Conservation (phyloP, 2,113 vertebrate genomes). For the Dasyprocta punctata region DNA sequence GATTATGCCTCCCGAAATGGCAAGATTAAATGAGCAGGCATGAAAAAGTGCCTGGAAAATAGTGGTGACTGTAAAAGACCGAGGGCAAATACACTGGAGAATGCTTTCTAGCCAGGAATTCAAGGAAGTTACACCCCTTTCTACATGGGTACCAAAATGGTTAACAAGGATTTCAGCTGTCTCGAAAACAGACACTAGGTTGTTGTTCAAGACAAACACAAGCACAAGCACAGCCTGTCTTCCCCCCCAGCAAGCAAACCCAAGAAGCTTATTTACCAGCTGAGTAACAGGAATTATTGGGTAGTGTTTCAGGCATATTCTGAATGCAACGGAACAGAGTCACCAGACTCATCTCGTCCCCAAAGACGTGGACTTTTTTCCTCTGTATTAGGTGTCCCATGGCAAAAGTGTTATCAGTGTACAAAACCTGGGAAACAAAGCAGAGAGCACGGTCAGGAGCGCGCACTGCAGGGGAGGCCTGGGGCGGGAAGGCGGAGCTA, state of each 20-base stretch:
- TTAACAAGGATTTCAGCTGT: not conserved
- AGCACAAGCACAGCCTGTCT: not conserved
- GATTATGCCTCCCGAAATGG: no score
- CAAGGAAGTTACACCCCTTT: not conserved
- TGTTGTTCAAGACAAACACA: not conserved
- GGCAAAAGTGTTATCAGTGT: slow-evolving; percentile 91
- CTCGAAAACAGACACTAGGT: not conserved
- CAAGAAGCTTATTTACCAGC: slow-evolving; percentile 89
- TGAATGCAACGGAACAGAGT: slow-evolving; percentile 96
- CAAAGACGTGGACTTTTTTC: slow-evolving; percentile 93
- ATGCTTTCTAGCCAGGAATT: rapidly evolving
- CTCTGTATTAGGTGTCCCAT: slow-evolving; percentile 97
- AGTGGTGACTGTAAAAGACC: rapidly evolving
- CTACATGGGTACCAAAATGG: not conserved
- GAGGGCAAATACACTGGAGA: not conserved
- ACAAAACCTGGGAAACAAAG: slow-evolving; percentile 90
- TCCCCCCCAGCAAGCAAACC: not conserved
- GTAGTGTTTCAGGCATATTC: slow-evolving; percentile 90
- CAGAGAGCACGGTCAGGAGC: not conserved
- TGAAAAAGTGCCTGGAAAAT: not conserved
- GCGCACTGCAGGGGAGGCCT: rapidly evolving
- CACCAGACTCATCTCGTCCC: slow-evolving; percentile 92
- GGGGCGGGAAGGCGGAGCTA: not conserved
- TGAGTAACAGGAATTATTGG: slow-evolving; percentile 97
- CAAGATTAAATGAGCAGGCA: rapidly evolving